Evolutionary conservation across 2,113 vertebrate species (phyloP).

Genomic region (Pangasianodon hypophthalmus): DNA sequence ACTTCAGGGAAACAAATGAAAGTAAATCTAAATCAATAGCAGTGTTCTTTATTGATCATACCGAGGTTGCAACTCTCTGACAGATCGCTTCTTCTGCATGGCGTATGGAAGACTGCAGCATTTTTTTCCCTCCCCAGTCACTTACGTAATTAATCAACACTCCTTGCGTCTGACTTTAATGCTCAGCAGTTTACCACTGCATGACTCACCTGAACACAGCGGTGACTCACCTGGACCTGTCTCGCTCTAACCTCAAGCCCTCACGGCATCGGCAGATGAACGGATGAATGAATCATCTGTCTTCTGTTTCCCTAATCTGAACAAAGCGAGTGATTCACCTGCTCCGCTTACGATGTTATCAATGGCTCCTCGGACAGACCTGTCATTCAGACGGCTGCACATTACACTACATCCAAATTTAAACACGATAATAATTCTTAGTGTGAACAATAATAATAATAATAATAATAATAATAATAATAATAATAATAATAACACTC

Average conservation of each 20-base stretch:
- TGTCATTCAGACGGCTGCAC: neutral
- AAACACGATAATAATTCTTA: neutral
- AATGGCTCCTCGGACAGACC: neutral
- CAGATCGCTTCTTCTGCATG: neutral
- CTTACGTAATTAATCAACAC: slow-evolving; percentile 41
- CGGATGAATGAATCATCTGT: slow-evolving; percentile 30
- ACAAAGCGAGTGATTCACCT: slow-evolving; percentile 21
- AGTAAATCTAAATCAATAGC: neutral
- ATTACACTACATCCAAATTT: neutral
- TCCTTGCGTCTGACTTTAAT: slow-evolving; percentile 7
- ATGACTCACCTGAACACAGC: slow-evolving; percentile 48
- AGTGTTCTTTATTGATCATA: neutral
- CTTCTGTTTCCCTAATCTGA: slow-evolving; percentile 20
- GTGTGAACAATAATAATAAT: neutral
- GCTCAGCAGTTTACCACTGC: slow-evolving; percentile 9
- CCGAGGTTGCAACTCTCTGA: neutral
- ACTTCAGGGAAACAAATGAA: neutral
- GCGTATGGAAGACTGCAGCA: neutral
- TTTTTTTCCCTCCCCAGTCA: neutral
- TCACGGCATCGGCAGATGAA: slow-evolving; percentile 13
- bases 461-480: neutral
- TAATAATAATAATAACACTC: neutral
- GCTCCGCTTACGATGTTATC: slow-evolving; percentile 6
- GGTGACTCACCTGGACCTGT: slow-evolving; percentile 41
- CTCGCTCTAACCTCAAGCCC: slow-evolving; percentile 26